These are phyloP conservation scores for Corynorhinus townsendii DNA, from an alignment of 2,113 vertebrate genomes.

Conservation along the genomic window DNA sequence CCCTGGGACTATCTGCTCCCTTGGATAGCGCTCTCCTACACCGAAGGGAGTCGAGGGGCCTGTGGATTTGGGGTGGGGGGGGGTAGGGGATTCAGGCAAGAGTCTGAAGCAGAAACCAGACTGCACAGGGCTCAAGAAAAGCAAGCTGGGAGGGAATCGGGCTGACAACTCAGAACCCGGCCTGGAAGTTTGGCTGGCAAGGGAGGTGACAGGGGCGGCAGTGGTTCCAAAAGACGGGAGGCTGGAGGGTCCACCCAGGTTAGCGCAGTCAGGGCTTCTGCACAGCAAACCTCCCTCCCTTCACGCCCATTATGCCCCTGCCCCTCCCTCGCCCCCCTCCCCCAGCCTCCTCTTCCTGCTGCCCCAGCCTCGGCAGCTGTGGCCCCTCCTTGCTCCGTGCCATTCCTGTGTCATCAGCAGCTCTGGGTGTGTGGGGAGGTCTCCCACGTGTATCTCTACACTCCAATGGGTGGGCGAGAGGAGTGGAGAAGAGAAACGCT, in stretches of 20 bases:
- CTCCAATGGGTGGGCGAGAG: constrained; percentile 47
- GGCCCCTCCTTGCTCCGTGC: not conserved
- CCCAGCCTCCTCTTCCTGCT: not conserved
- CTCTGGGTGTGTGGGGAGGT: constrained; percentile 9
- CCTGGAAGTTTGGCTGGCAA: not conserved
- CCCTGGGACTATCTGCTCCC: not conserved
- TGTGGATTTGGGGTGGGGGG: not conserved
- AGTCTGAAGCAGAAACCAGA: not conserved
- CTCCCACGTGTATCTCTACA: constrained; percentile 34
- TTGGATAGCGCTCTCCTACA: not conserved
- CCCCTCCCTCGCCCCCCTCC: not conserved
- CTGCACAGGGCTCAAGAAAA: not conserved
- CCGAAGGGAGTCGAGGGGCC: not conserved
- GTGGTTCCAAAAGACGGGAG: not conserved
- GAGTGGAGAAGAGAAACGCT: constrained; percentile 30
- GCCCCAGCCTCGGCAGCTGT: not conserved
- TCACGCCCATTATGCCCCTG: accelerated
- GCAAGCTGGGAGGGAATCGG: not conserved
- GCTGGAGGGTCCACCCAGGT: not conserved
- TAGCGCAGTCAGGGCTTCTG: not conserved
- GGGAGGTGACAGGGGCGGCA: not conserved
- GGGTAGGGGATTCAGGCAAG: not conserved
- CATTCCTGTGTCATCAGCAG: not conserved
- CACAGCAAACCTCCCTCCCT: not conserved
- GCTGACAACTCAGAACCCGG: not conserved